These are phyloP conservation scores for Drosophila kokeensis DNA, from an alignment of 2,888 invertebrate species.

Conservation along the genomic window DNA sequence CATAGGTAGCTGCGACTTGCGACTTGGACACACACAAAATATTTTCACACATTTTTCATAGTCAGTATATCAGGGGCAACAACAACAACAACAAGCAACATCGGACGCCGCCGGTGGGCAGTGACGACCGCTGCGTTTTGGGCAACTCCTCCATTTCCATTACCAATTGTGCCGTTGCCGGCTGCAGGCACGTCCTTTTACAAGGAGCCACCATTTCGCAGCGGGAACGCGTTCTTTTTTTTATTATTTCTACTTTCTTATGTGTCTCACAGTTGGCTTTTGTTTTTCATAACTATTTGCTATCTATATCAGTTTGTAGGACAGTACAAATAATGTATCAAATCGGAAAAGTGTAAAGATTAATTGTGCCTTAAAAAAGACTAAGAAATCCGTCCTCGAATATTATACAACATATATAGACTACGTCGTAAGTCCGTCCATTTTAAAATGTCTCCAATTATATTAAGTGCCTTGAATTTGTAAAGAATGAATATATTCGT, in stretches of 20 bases:
- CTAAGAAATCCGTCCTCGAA: constrained; percentile 36
- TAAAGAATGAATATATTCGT: constrained; percentile 22
- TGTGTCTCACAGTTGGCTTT: constrained; percentile 19
- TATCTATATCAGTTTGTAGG: constrained; percentile 56
- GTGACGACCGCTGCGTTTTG: constrained; percentile 71
- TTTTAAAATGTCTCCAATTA: constrained; percentile 15
- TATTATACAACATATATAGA: constrained; percentile 46
- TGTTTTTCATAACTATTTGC: constrained; percentile 10
- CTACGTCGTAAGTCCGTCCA: constrained; percentile 68
- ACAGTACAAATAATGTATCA: constrained; percentile 61
- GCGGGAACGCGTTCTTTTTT: constrained; percentile 55
- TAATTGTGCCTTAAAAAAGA: constrained; percentile 61
- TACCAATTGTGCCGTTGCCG: constrained; percentile 57
- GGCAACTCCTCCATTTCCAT: constrained; percentile 79
- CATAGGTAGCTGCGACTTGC: constrained; percentile 63
- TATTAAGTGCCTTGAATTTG: constrained; percentile 60
- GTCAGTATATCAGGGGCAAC: constrained; percentile 71
- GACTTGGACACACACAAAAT: constrained; percentile 56
- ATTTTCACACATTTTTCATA: constrained; percentile 85
- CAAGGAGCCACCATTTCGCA: constrained; percentile 27
- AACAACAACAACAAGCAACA: constrained; percentile 4
- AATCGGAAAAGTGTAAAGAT: constrained; percentile 31
- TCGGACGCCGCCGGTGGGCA: constrained; percentile 63
- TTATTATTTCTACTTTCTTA: constrained; percentile 12
- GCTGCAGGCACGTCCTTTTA: constrained; percentile 36